These are phyloP conservation scores for Torymus tubicola DNA, from an alignment of 2,888 invertebrate species.

Conservation along the genomic window DNA sequence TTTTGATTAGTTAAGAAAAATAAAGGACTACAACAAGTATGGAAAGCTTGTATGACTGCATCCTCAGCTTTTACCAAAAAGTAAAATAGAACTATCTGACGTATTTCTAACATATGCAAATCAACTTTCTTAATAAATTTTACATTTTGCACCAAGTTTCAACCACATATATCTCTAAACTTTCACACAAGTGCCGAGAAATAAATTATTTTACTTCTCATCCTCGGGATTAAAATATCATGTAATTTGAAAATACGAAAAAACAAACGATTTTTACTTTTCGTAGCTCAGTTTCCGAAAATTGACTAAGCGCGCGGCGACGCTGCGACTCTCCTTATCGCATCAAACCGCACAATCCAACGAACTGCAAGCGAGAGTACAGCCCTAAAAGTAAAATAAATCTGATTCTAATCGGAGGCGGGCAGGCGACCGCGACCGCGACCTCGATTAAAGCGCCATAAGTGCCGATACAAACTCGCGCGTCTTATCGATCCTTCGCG, in stretches of 20 bases:
- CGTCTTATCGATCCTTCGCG: constrained; percentile 27
- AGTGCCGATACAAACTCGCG: constrained; percentile 20
- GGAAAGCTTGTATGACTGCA: too few species aligned
- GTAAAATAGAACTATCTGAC: too few species aligned
- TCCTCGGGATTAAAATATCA: background rate
- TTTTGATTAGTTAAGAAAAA: too few species aligned
- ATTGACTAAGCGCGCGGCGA: too few species aligned
- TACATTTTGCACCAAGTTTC: background rate
- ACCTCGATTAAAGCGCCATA: constrained; percentile 28
- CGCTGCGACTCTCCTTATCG: background rate
- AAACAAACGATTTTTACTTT: too few species aligned
- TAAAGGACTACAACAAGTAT: too few species aligned
- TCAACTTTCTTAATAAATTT: constrained; percentile 11
- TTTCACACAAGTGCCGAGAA: background rate
- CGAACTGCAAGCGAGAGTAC: background rate
- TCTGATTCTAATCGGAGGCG: constrained; percentile 38
- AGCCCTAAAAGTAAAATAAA: constrained; percentile 31
- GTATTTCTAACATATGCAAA: constrained; percentile 6
- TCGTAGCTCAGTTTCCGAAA: too few species aligned
- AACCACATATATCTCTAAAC: too few species aligned
- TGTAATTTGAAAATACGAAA: background rate
- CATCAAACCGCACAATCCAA: constrained; percentile 26
- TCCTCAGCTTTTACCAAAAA: too few species aligned
- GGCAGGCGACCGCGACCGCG: constrained; percentile 6
- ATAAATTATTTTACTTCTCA: background rate